phyloP scores from a whole-genome alignment of 1,140 invertebrate genomes.

The Ooceraea biroi region DNA sequence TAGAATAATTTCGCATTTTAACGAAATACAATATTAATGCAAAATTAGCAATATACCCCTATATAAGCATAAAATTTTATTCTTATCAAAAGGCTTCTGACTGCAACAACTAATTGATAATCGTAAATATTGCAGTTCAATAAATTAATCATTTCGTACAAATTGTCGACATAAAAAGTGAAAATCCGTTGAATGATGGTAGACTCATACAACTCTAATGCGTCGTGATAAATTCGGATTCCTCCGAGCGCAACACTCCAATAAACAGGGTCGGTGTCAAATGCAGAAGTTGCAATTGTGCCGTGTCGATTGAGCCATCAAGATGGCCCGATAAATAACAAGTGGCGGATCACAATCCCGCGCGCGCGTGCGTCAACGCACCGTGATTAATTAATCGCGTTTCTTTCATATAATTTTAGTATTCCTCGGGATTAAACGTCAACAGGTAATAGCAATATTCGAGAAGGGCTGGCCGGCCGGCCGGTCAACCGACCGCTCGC shows the following conservation, averaged over 20 bases:
- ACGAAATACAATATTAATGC: neutral
- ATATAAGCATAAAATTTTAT: neutral
- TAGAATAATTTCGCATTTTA: neutral
- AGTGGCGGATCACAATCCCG: neutral
- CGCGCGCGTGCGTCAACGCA: neutral
- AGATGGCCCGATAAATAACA: neutral
- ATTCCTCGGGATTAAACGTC: slow-evolving; percentile 50
- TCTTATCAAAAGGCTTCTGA: neutral
- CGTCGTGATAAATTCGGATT: neutral
- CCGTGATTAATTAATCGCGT: slow-evolving; percentile 47
- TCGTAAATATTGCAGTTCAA: neutral
- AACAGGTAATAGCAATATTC: slow-evolving; percentile 32
- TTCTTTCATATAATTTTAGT: slow-evolving; percentile 47
- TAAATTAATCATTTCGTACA: neutral
- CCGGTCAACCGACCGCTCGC: neutral
- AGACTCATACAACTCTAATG: neutral
- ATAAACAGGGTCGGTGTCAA: neutral
- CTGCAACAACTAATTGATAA: neutral
- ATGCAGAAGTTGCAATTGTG: neutral
- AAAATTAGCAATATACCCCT: neutral
- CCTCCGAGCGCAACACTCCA: neutral
- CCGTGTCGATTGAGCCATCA: neutral
- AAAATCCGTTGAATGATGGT: neutral
- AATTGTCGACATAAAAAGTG: neutral
- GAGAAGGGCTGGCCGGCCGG: neutral